phyloP scores from a whole-genome alignment of 2,797 vertebrate species.

The Falco naumanni region DNA sequence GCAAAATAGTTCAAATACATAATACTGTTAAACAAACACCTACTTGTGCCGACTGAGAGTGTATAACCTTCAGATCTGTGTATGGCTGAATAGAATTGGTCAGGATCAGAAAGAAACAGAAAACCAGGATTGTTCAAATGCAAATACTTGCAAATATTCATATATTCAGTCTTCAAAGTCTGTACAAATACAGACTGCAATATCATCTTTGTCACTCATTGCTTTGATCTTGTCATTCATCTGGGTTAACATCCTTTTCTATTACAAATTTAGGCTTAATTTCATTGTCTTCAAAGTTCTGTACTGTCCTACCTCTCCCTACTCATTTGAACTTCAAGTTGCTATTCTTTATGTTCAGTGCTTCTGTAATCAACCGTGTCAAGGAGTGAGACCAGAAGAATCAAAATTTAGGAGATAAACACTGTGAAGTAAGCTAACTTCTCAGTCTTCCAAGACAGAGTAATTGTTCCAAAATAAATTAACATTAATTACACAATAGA shows the following conservation, averaged over 20 bases:
- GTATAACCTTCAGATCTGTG: slow-evolving; percentile 17
- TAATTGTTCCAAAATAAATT: slow-evolving; percentile 32
- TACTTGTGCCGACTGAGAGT: neutral
- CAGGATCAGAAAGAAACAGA: slow-evolving; percentile 40
- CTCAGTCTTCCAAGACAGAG: neutral
- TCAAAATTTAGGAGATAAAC: slow-evolving; percentile 1
- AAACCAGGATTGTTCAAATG: slow-evolving; percentile 49
- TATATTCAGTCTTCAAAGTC: slow-evolving; percentile 66
- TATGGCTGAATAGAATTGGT: slow-evolving; percentile 20
- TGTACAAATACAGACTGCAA: slow-evolving; percentile 52
- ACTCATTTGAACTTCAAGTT: slow-evolving; percentile 49
- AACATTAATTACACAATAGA: neutral
- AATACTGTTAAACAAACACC: neutral
- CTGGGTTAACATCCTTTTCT: slow-evolving; percentile 55
- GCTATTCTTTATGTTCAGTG: slow-evolving; percentile 1
- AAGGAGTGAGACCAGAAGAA: slow-evolving; percentile 41
- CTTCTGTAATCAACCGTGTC: slow-evolving; percentile 24
- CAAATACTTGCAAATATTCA: slow-evolving; percentile 69
- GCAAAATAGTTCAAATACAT: neutral
- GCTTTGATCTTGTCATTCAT: slow-evolving; percentile 69
- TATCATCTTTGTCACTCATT: slow-evolving; percentile 59
- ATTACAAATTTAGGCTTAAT: slow-evolving; percentile 66
- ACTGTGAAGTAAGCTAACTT: slow-evolving; percentile 4
- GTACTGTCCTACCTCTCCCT: slow-evolving; percentile 25
- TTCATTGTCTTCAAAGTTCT: slow-evolving; percentile 64